These are phyloP conservation scores for Piaya cayana DNA, from an alignment of 2,113 vertebrate genomes.

Conservation along the genomic window DNA sequence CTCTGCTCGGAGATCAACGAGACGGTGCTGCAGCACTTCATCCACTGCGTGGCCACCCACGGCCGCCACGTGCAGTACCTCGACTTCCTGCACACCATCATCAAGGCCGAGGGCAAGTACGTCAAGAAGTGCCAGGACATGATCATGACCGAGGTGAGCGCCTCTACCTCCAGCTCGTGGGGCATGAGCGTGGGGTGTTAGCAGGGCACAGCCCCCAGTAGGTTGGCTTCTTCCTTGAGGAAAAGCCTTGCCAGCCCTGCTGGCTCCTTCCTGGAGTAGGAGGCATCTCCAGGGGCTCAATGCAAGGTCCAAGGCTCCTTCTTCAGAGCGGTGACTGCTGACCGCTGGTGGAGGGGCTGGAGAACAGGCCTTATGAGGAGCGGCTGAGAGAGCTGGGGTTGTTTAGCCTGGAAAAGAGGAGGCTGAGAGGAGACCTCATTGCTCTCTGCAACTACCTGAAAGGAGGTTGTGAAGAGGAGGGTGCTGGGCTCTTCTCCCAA, in stretches of 20 bases:
- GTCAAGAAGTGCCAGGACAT: conserved; percentile 99
- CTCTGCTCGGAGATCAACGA: conserved; percentile 93
- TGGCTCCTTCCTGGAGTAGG: background rate
- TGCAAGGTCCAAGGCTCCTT: background rate
- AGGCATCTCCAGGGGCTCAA: background rate
- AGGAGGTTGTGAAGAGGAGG: no score
- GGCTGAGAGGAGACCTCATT: no score
- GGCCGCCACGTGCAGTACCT: conserved; percentile 98
- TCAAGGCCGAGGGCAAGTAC: conserved; percentile 98
- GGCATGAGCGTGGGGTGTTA: accelerated
- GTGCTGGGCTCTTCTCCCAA: no score
- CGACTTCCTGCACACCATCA: conserved; percentile 97
- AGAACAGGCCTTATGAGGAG: no score
- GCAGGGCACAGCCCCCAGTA: background rate
- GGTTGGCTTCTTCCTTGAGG: background rate
- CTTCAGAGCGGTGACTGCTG: no score
- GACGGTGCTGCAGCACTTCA: conserved; percentile 92
- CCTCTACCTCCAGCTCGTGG: accelerated
- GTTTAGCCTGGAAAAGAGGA: no score
- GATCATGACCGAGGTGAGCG: conserved; percentile 97
- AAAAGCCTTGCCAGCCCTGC: background rate
- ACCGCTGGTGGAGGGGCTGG: no score
- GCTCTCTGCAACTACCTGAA: no score
- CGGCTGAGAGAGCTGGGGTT: no score
- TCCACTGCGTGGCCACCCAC: conserved; percentile 94